Evolutionary conservation across 2,797 vertebrate genomes (phyloP).

Genomic region (Phataginus tricuspis): DNA sequence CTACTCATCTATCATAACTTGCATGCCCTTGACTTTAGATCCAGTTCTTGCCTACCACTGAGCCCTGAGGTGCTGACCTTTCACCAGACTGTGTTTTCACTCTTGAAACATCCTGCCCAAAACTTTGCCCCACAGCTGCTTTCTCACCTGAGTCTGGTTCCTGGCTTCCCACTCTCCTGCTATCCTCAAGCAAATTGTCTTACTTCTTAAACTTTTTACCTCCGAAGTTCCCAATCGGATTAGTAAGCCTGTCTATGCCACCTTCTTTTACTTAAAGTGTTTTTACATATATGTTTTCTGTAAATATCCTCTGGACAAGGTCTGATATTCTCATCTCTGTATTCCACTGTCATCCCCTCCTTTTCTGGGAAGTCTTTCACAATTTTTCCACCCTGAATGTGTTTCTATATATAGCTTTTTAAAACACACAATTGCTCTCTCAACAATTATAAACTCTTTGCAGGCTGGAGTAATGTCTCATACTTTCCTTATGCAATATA

Average conservation of each 20-base stretch:
- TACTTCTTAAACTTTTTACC: background rate
- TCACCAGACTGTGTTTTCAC: background rate
- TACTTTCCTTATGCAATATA: constrained; percentile 10
- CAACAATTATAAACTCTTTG: constrained; percentile 8
- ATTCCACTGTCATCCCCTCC: background rate
- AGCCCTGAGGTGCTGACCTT: background rate
- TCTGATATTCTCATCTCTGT: background rate
- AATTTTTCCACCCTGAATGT: constrained; percentile 29
- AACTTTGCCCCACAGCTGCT: background rate
- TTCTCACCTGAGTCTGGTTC: background rate
- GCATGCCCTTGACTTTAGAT: background rate
- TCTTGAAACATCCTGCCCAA: background rate
- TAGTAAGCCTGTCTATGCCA: background rate
- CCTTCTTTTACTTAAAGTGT: background rate
- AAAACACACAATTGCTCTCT: constrained; percentile 58
- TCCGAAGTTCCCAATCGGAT: background rate
- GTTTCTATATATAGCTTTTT: constrained; percentile 51
- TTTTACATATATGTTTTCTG: background rate
- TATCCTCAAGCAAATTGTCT: background rate
- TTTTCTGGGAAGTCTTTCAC: constrained; percentile 48
- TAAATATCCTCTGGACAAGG: background rate
- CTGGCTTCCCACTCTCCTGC: background rate
- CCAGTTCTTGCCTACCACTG: background rate
- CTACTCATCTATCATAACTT: background rate
- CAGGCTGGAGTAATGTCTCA: background rate